Evolutionary conservation across 1,140 invertebrate species (phyloP).

Genomic region (Drosophila nasuta): DNA sequence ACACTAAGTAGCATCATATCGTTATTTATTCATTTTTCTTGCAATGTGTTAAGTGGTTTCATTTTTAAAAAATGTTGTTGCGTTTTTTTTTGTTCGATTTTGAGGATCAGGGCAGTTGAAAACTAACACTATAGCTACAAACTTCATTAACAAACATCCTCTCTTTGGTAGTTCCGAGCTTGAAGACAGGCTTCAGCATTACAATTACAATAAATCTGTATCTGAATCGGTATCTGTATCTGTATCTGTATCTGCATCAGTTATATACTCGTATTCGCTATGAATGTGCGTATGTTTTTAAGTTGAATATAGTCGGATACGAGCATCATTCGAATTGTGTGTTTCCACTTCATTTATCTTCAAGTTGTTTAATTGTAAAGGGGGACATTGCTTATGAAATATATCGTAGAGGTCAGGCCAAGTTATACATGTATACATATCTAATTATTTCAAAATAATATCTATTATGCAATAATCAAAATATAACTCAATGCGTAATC

Average conservation of each 20-base stretch:
- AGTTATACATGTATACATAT: neutral
- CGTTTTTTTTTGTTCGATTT: neutral
- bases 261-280: constrained; percentile 1
- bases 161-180: neutral
- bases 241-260: neutral
- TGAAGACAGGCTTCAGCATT: constrained; percentile 39
- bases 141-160: constrained; percentile 36
- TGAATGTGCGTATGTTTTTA: constrained; percentile 5
- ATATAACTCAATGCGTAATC: neutral
- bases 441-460: neutral
- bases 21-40: neutral
- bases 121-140: constrained; percentile 35
- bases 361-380: neutral
- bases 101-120: constrained; percentile 14
- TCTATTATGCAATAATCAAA: neutral
- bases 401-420: constrained; percentile 3
- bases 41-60: neutral
- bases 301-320: neutral
- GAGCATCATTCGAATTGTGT: neutral
- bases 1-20: neutral
- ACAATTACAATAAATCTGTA: constrained; percentile 14
- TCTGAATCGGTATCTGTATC: constrained; percentile 1
- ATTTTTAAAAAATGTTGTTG: neutral
- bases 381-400: constrained; percentile 21
- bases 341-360: neutral